Conservation (phyloP, 1,140 invertebrate genomes). For the Leptinotarsa texana region DNA sequence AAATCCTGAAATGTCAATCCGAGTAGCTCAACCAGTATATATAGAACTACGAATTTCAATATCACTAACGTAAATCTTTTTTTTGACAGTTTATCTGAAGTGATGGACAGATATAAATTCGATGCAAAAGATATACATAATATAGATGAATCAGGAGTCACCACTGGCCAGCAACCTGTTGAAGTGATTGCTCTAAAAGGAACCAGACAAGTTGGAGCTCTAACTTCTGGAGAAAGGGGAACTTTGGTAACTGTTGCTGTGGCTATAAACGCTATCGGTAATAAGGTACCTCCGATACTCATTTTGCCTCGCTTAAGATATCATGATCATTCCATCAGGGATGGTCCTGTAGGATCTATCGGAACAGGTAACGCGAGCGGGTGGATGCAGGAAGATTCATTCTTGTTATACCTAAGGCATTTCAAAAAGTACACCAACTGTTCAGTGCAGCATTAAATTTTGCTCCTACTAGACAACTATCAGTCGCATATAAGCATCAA, state of each 20-base stretch:
- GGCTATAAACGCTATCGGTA: conserved; percentile 53
- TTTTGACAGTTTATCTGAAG: neutral
- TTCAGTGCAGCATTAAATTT: neutral
- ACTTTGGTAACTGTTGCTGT: conserved; percentile 53
- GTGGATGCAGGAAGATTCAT: conserved; percentile 32
- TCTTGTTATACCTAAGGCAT: neutral
- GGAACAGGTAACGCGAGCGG: conserved; percentile 25
- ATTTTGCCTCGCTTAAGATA: conserved; percentile 29
- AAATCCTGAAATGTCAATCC: too few species aligned
- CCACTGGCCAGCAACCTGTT: neutral
- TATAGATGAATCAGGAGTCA: conserved; percentile 10
- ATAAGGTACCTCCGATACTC: conserved; percentile 53
- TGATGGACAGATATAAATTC: neutral
- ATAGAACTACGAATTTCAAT: neutral
- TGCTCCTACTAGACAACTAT: neutral
- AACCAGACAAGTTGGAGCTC: neutral
- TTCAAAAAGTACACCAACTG: neutral
- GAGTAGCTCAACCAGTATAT: too few species aligned
- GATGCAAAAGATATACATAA: neutral
- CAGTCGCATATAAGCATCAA: neutral
- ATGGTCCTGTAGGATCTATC: conserved; percentile 26
- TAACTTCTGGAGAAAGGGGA: conserved; percentile 50
- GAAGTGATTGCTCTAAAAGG: neutral
- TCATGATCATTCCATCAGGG: conserved; percentile 28
- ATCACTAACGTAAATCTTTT: neutral